Percentiles rank a stretch among this genome's conserved stretches.
phyloP scores from a whole-genome alignment of 2,888 invertebrate genomes.

The Neuroscelio doddi region DNA sequence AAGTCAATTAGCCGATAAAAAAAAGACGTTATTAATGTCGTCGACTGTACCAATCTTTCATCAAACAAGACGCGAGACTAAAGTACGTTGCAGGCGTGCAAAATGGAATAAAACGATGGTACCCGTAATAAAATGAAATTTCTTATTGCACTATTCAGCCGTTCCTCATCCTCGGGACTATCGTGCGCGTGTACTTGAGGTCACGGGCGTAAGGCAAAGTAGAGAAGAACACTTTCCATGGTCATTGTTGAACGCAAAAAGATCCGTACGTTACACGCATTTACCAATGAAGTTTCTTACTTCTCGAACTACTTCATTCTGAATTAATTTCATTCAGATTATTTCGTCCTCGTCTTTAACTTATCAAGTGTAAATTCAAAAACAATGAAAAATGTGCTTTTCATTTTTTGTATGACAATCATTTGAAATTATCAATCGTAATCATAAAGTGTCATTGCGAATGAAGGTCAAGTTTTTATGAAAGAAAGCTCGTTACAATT shows the following conservation, averaged over 20 bases:
- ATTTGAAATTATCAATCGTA: no score
- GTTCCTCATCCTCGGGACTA: conserved; percentile 46
- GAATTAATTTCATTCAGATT: conserved; percentile 22
- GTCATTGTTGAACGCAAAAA: conserved; percentile 37
- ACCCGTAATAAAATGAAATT: conserved; percentile 51
- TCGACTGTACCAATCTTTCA: conserved; percentile 34
- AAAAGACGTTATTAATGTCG: no score
- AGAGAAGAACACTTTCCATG: conserved; percentile 38
- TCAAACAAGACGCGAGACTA: conserved; percentile 27
- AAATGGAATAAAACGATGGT: conserved; percentile 34
- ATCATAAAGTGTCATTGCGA: no score
- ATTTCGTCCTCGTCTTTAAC: no score
- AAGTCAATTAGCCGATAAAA: no score
- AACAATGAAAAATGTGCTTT: no score
- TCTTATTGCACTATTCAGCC: conserved; percentile 48
- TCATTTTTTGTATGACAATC: no score
- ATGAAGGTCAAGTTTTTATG: no score
- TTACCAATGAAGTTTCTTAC: conserved; percentile 34
- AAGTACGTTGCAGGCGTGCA: conserved; percentile 31
- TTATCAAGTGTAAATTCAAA: no score
- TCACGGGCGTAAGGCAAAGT: conserved; percentile 47
- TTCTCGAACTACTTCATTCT: conserved; percentile 25
- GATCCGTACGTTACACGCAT: conserved; percentile 39
- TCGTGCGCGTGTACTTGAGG: conserved; percentile 35
- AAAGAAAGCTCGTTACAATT: no score